Base-by-base conservation (phyloP, 2,797 vertebrate genomes). In the Eospalax fontanierii region DNA sequence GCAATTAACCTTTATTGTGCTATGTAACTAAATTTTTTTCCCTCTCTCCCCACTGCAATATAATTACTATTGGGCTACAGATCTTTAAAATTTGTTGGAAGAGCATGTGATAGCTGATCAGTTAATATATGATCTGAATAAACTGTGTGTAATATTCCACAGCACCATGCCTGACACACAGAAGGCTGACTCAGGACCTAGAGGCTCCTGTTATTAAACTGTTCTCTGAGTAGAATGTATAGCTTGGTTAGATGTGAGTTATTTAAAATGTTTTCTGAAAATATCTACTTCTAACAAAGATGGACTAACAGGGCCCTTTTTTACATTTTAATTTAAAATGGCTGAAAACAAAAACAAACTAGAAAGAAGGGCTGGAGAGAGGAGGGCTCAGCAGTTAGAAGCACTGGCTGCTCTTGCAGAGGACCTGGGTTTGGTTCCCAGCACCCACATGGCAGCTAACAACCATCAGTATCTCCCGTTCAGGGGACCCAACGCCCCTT, bases 261-360 rank as follows among this genome's bases (percentile, higher is more conserved):
- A 93, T 22, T 86, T 78, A 87, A 93, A 79, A 79, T 66, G 4
- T 9, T 86, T 91, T 91, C 40, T 92, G 30, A 94, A 54, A 66
- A 91, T n/a, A 73, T 96, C n/a, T 81, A 22, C 22, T 83, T 87
- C 54, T 30, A 71, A 71, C 75, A 94, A 95, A 74, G 66, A 79
- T 82, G 6, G 21, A 61, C 4, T 87, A 89, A 50, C 26, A 92
- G 59, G 35, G 9, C 33, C 46, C 57, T 84, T n/a, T 70, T 82
- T 93, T 89, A 74, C 4, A 30, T 30, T 54, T 73, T 35, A 65
- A 12, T 59, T 10, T 46, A n/a, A 95, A 95, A 63, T 12, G 75
- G 65, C 3, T 4, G 65, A 46, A 30, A 63, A 73, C 38, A 43
- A 43, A n/a, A 78, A 71, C 18, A 57, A 79, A 43, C 54, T 3